Evolutionary conservation across 1,140 invertebrate genomes (phyloP).

Genomic region (Drosophila bifasciata): DNA sequence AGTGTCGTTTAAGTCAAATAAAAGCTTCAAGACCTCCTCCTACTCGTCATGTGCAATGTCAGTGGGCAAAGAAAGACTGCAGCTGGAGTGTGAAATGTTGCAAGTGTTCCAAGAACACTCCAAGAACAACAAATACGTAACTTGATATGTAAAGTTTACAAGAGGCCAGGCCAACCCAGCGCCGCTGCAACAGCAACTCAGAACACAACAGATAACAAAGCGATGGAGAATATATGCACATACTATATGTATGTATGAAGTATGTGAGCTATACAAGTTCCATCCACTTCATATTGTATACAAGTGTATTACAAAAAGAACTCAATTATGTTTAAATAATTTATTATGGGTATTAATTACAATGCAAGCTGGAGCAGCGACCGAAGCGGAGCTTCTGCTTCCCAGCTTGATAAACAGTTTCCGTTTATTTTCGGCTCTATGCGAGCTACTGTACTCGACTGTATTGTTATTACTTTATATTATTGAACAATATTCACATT

Average conservation of each 20-base stretch:
- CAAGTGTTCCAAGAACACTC: slow-evolving; percentile 66
- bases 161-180: slow-evolving; percentile 73
- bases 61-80: slow-evolving; percentile 2
- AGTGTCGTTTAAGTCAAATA: slow-evolving; percentile 43
- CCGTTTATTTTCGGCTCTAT: slow-evolving; percentile 17
- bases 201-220: slow-evolving; percentile 61
- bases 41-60: slow-evolving; percentile 59
- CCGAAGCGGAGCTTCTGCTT: not conserved
- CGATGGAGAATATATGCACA: slow-evolving; percentile 19
- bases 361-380: slow-evolving; percentile 6
- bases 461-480: not conserved
- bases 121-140: slow-evolving; percentile 57
- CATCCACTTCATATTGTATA: slow-evolving; percentile 41
- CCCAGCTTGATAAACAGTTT: slow-evolving; percentile 44
- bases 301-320: slow-evolving; percentile 34
- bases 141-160: slow-evolving; percentile 77
- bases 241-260: not conserved
- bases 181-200: slow-evolving; percentile 12
- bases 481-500: not conserved
- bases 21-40: slow-evolving; percentile 44
- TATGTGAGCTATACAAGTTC: too few relatives aligned
- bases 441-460: not conserved
- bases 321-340: slow-evolving; percentile 68
- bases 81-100: slow-evolving; percentile 54
- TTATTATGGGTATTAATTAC: slow-evolving; percentile 77